These are phyloP conservation scores for Calidris pygmaea DNA, from an alignment of 2,113 vertebrate species.

Conservation along the genomic window DNA sequence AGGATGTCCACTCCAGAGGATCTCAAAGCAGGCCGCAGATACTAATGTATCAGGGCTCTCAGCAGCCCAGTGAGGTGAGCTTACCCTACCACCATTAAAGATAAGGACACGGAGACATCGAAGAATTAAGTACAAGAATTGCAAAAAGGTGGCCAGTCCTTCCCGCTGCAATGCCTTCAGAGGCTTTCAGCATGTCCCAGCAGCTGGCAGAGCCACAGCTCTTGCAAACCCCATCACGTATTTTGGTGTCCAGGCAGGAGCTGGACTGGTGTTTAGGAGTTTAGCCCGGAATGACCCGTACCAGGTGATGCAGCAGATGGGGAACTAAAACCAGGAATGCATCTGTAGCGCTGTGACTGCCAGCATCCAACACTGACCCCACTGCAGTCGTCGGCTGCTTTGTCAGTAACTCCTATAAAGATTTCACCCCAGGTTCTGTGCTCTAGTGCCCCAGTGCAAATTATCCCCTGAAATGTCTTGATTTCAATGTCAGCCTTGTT, in stretches of 20 bases:
- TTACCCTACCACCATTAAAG: background rate
- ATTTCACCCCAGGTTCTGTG: background rate
- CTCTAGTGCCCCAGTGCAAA: background rate
- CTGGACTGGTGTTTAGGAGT: background rate
- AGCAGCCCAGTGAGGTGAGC: background rate
- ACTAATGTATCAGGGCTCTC: background rate
- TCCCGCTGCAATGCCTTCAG: background rate
- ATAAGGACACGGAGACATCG: background rate
- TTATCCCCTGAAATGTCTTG: conserved; percentile 15
- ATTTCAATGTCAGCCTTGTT: conserved; percentile 49
- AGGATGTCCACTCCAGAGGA: conserved; percentile 10
- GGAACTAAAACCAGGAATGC: background rate
- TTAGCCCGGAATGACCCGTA: background rate
- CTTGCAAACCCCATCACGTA: background rate
- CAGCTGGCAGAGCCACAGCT: background rate
- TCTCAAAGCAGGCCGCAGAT: background rate
- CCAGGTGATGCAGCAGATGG: background rate
- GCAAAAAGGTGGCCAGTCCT: background rate
- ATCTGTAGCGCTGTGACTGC: background rate
- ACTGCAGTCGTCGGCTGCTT: background rate
- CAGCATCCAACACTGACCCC: background rate
- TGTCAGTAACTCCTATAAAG: background rate
- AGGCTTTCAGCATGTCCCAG: background rate
- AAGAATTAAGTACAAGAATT: background rate
- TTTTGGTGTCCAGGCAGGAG: background rate